Evolutionary conservation across 2,113 vertebrate genomes (phyloP).

Genomic region (Gallinago media): DNA sequence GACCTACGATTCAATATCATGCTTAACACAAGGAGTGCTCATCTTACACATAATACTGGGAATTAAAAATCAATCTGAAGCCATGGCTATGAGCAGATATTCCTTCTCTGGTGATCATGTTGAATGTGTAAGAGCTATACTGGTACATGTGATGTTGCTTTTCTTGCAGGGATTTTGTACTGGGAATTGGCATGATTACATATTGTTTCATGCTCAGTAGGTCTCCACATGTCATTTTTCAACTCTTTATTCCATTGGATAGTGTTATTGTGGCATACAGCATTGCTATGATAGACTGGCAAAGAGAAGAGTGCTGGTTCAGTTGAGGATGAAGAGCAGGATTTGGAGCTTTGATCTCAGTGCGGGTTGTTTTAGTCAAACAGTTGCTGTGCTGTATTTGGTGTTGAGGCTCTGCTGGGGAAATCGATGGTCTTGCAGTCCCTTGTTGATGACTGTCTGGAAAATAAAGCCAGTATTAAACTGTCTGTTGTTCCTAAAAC

Average conservation of each 20-base stretch:
- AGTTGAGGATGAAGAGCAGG: not conserved
- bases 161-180: slow-evolving; percentile 14
- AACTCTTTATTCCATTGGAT: not conserved
- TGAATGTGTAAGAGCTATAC: not conserved
- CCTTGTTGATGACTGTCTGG: not conserved
- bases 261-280: not conserved
- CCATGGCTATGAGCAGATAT: not conserved
- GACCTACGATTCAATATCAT: not conserved
- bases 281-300: not conserved
- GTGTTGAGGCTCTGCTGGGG: not conserved
- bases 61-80: not conserved
- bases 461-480: not conserved
- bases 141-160: not conserved
- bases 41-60: not conserved
- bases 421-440: not conserved
- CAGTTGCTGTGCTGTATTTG: not conserved
- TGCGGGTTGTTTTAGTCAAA: not conserved
- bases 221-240: not conserved
- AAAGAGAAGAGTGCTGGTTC: not conserved
- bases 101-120: not conserved
- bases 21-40: not conserved
- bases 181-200: not conserved
- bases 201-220: slow-evolving; percentile 14
- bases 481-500: not conserved
- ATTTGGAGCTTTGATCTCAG: not conserved